These are phyloP conservation scores for Phlogophora meticulosa DNA, from an alignment of 2,888 invertebrate genomes.

Conservation along the genomic window DNA sequence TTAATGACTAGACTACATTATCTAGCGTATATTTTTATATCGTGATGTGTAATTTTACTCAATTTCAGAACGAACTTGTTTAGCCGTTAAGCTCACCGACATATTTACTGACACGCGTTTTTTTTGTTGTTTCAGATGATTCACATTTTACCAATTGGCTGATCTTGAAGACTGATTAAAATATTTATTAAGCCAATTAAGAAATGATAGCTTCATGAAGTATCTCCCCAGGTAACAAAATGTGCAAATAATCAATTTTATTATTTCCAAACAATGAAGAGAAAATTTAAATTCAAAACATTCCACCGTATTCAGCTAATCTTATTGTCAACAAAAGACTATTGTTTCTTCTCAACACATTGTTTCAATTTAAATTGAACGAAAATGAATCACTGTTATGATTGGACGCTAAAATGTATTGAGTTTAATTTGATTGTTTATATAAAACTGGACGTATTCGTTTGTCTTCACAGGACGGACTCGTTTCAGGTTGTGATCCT, in stretches of 20 bases:
- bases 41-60: slow-evolving; percentile 75
- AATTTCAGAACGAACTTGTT: slow-evolving; percentile 72
- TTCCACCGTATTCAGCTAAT: slow-evolving; percentile 90
- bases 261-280: slow-evolving; percentile 87
- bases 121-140: slow-evolving; percentile 86
- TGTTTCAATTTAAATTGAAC: slow-evolving; percentile 87
- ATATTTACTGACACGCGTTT: slow-evolving; percentile 65
- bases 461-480: slow-evolving; percentile 80
- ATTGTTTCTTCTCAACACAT: slow-evolving; percentile 89
- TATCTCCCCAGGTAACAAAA: slow-evolving; percentile 78
- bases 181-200: slow-evolving; percentile 80
- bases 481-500: slow-evolving; percentile 82
- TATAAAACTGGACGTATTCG: slow-evolving; percentile 70
- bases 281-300: slow-evolving; percentile 89
- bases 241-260: slow-evolving; percentile 71
- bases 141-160: slow-evolving; percentile 75
- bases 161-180: slow-evolving; percentile 87
- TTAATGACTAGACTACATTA: slow-evolving; percentile 72
- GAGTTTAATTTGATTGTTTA: slow-evolving; percentile 88
- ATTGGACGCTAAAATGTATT: slow-evolving; percentile 88
- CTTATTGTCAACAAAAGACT: slow-evolving; percentile 89
- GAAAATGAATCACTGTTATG: slow-evolving; percentile 90
- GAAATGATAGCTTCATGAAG: slow-evolving; percentile 85
- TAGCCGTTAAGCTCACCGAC: slow-evolving; percentile 62
- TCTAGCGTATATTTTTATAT: slow-evolving; percentile 66